A percentile compares a stretch with the other conserved stretches of the same genome.
These are phyloP conservation scores for Mixornis gularis DNA, from an alignment of 2,113 vertebrate genomes.

Conservation along the genomic window DNA sequence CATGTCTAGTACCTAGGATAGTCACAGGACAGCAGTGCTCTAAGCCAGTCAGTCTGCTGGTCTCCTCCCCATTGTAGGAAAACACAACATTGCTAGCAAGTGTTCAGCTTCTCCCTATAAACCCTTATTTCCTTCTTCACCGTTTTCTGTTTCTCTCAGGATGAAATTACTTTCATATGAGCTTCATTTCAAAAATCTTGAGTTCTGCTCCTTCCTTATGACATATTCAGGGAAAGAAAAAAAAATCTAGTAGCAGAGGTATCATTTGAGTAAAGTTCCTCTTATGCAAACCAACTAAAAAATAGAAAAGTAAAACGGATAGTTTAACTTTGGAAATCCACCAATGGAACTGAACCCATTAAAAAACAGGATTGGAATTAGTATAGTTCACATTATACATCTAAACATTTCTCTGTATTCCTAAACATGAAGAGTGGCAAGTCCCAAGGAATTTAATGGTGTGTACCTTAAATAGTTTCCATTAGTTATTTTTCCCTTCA, in stretches of 20 bases:
- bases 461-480: not conserved
- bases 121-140: not conserved
- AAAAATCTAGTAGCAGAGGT: not conserved
- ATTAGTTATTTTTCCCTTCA: not conserved
- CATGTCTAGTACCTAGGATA: not conserved
- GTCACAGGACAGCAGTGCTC: not conserved
- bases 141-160: not conserved
- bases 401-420: not conserved
- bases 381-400: not conserved
- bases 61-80: not conserved
- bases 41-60: not conserved
- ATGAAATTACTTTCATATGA: not conserved
- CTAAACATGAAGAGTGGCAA: not conserved
- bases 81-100: not conserved
- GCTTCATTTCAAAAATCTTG: not conserved
- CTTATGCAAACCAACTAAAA: not conserved
- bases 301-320: not conserved
- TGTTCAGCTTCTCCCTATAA: not conserved
- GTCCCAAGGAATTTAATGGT: not conserved
- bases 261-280: not conserved
- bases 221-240: not conserved
- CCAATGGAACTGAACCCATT: not conserved
- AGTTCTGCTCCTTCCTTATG: not conserved
- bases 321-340: not conserved
- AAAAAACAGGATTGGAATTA: not conserved